Conservation (phyloP, 2,113 vertebrate genomes). For the Gopherus flavomarginatus region DNA sequence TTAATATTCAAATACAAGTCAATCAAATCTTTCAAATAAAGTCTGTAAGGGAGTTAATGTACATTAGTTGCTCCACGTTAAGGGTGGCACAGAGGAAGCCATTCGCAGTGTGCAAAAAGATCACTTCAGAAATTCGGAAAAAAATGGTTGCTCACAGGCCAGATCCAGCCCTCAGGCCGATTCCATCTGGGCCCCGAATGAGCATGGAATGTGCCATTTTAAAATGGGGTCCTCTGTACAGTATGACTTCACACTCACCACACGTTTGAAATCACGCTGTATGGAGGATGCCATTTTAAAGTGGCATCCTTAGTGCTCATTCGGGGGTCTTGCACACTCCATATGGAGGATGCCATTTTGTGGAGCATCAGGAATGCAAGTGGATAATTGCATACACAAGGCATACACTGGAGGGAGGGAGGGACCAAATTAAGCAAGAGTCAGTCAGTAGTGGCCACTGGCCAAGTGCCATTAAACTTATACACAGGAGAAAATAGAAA, state of each 20-base stretch:
- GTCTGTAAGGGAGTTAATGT: not conserved
- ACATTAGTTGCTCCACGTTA: not conserved
- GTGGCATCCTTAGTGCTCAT: not conserved
- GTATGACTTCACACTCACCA: not conserved
- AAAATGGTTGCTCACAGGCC: not conserved
- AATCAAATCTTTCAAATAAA: not conserved
- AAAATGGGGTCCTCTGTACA: not conserved
- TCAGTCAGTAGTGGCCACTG: not conserved
- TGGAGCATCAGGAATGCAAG: not conserved
- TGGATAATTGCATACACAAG: not conserved
- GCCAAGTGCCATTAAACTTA: not conserved
- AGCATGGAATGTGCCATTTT: not conserved
- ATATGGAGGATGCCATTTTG: not conserved
- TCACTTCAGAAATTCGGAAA: not conserved
- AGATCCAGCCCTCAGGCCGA: not conserved
- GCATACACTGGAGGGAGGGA: not conserved
- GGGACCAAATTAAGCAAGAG: not conserved
- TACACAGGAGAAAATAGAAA: not conserved
- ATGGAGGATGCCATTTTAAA: not conserved
- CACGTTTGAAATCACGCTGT: not conserved
- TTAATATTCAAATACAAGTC: not conserved
- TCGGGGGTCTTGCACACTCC: not conserved
- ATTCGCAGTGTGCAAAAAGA: not conserved
- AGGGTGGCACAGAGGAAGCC: not conserved
- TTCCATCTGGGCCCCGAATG: not conserved